Evolutionary conservation across 1,140 invertebrate genomes (phyloP).

Genomic region (Diabrotica undecimpunctata): DNA sequence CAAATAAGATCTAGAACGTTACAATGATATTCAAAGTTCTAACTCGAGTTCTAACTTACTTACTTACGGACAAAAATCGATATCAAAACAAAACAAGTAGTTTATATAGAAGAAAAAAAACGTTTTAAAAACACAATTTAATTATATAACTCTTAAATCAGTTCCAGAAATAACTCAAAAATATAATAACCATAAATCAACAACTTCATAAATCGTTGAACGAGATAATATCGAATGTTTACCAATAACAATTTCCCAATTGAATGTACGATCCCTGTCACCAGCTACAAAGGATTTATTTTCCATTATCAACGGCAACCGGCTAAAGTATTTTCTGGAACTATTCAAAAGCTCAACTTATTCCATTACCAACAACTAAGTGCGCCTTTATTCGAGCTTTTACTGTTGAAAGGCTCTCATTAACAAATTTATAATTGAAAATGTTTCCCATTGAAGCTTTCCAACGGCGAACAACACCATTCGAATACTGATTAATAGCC

Average conservation of each 20-base stretch:
- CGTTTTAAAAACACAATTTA: too few species aligned
- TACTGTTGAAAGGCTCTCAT: slow-evolving; percentile 17
- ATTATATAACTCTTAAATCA: too few species aligned
- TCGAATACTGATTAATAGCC: slow-evolving; percentile 13
- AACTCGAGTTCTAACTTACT: too few species aligned
- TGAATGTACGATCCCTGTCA: not conserved
- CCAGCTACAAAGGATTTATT: slow-evolving; percentile 13
- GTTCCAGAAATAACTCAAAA: too few species aligned
- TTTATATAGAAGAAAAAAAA: too few species aligned
- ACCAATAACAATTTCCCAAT: not conserved
- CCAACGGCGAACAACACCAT: slow-evolving; percentile 12
- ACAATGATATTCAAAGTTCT: too few species aligned
- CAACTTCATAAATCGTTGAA: too few species aligned
- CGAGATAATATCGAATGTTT: too few species aligned
- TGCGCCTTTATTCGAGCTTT: slow-evolving; percentile 18
- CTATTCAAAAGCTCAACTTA: slow-evolving; percentile 11
- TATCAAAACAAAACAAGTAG: too few species aligned
- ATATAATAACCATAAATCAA: too few species aligned
- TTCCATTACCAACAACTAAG: slow-evolving; percentile 18
- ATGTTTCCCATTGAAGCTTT: slow-evolving; percentile 14
- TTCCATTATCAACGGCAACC: not conserved
- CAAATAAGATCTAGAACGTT: too few species aligned
- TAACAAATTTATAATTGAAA: slow-evolving; percentile 18
- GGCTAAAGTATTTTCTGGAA: slow-evolving; percentile 7
- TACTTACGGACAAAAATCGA: too few species aligned